A percentile compares a stretch with the other conserved stretches of the same genome.
Evolutionary conservation across 2,888 invertebrate species (phyloP).

Genomic region (Mythimna albipuncta): DNA sequence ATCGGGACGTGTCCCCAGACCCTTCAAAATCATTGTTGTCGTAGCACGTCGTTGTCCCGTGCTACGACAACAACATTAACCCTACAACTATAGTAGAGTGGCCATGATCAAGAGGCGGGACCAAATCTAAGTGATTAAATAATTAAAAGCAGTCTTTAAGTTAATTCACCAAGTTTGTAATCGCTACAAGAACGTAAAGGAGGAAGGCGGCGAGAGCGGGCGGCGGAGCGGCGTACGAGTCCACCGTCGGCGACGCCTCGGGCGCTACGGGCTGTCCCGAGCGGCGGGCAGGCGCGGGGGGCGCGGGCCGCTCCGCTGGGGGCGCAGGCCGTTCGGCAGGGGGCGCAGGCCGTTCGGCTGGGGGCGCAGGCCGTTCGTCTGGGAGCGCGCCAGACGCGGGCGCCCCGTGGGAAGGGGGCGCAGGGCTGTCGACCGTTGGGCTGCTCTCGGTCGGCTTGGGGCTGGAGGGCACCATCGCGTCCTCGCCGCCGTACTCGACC

Average conservation of each 20-base stretch:
- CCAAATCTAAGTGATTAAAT: not conserved
- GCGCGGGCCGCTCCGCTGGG: not conserved
- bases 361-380: not conserved
- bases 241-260: accelerated
- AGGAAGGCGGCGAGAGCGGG: not conserved
- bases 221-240: slow-evolving; percentile 6
- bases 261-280: not conserved
- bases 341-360: not conserved
- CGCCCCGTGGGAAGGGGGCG: not conserved
- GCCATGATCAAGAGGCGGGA: no score
- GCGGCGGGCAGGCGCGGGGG: not conserved
- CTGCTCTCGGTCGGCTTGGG: slow-evolving; percentile 10
- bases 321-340: not conserved
- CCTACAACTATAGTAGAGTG: no score
- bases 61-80: no score
- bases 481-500: slow-evolving; percentile 76
- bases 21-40: no score
- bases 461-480: slow-evolving; percentile 44
- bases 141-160: not conserved
- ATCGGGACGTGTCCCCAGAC: no score
- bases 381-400: not conserved
- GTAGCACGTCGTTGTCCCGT: no score
- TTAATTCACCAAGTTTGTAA: slow-evolving; percentile 37
- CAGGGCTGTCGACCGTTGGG: not conserved
- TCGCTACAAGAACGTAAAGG: slow-evolving; percentile 14